phyloP scores from a whole-genome alignment of 2,797 vertebrate species.

The Rhynchonycteris naso region DNA sequence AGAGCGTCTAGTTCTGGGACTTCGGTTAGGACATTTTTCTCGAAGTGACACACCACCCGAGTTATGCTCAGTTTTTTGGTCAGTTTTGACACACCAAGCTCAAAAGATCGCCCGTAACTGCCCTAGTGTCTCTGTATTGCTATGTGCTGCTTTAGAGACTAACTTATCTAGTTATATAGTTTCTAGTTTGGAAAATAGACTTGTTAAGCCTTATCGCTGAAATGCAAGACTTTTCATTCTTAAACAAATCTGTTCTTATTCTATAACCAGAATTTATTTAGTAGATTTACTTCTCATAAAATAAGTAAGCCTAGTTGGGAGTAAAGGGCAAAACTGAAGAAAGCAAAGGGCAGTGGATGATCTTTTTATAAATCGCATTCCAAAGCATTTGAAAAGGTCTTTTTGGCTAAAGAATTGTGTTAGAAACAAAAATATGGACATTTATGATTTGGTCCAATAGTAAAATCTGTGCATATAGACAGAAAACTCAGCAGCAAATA shows the following conservation, averaged over 20 bases:
- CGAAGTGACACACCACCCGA: no score
- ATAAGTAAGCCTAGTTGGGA: neutral
- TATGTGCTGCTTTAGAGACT: neutral
- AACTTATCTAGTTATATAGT: neutral
- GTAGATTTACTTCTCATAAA: neutral
- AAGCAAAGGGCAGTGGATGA: neutral
- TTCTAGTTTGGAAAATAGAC: neutral
- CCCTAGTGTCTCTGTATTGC: neutral
- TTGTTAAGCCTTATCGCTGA: constrained; percentile 1
- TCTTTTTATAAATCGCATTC: neutral
- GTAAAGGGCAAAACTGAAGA: neutral
- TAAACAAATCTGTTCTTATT: neutral
- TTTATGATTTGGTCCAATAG: neutral
- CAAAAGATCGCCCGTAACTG: no score
- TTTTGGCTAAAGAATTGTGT: neutral
- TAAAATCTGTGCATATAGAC: neutral
- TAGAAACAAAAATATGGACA: neutral
- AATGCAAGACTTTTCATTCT: neutral
- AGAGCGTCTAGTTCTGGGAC: no score
- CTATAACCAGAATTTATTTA: neutral
- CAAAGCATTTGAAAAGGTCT: neutral
- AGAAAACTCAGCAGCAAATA: neutral
- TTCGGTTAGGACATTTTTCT: no score
- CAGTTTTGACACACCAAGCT: no score
- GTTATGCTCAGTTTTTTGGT: no score